Base-by-base conservation (phyloP, 2,113 vertebrate species). In the Nothocercus julius region DNA sequence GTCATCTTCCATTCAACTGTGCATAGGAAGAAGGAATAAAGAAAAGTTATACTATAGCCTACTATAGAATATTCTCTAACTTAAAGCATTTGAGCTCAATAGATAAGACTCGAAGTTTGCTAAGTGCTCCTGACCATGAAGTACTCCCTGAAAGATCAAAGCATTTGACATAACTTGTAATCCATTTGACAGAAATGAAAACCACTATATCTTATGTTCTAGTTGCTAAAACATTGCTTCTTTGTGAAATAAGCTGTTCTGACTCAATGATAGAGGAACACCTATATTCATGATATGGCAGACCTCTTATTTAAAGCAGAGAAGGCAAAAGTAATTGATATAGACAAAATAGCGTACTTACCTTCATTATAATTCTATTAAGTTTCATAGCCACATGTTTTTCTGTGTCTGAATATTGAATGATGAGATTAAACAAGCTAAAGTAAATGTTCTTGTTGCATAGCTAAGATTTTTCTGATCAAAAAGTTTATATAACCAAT, bases 181-280 rank as follows among this genome's bases (percentile, higher is more conserved):
- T 63, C 12, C 34, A 63, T 82, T 63, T 47, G 25, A 44, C 19
- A 68, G 22, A 66, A 82, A 67, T 25, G 49, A 89, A 82, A 75
- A 78, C 32, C 24, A 47, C 40, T 0, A 0, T 24, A 2, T 24
- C 3, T 8, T 54, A 7, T 49, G 17, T 11, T 76, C 5, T 45
- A 79, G 72, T 72, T 13, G 9, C 36, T 82, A 0, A 34, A 75
- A 70, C 16, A 85, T 44, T 18, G 70, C 21, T 8, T 53, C 19
- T 67, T 7, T 7, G 67, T 28, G 32, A 90, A 69, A 49, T 72
- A 81, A 78, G 7, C 0, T 32, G 4, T 47, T 82, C 30, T 51
- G 44, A 62, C 78, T 51, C 8, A 88, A 14, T 24, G 5, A 22
- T 14, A 72, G 25, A 38, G 58, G 40, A 44, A 67, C 16, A 62